Evolutionary conservation across 2,797 vertebrate genomes (phyloP).

Genomic region (Clarias pachynema): DNA sequence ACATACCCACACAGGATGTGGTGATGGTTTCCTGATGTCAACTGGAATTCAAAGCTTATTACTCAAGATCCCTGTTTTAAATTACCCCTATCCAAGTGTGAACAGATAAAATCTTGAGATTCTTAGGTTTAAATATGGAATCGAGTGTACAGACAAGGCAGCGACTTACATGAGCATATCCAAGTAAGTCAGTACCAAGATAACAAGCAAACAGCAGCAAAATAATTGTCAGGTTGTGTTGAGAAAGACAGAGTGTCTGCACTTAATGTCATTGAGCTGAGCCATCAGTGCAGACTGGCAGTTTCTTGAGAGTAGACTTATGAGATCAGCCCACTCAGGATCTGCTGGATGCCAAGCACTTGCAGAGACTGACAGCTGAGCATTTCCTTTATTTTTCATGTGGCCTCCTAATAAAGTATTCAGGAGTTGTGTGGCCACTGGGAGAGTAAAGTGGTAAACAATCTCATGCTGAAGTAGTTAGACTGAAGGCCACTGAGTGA

Average conservation of each 20-base stretch:
- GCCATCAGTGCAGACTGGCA: slow-evolving; percentile 1
- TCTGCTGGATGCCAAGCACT: slow-evolving; percentile 55
- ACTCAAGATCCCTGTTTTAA: slow-evolving; percentile 50
- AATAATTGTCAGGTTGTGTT: slow-evolving; percentile 64
- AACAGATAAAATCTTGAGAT: slow-evolving; percentile 31
- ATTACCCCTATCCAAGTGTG: slow-evolving; percentile 37
- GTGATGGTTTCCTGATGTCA: slow-evolving; percentile 55
- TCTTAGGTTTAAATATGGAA: slow-evolving; percentile 28
- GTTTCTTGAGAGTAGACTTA: slow-evolving; percentile 51
- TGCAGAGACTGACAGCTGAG: slow-evolving; percentile 68
- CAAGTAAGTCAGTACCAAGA: slow-evolving; percentile 55
- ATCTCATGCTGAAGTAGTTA: slow-evolving; percentile 54
- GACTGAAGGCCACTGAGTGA: slow-evolving; percentile 9
- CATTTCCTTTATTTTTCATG: slow-evolving; percentile 36
- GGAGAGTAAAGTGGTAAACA: slow-evolving; percentile 57
- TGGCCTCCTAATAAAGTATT: slow-evolving; percentile 60
- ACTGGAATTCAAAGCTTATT: slow-evolving; percentile 57
- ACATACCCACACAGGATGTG: slow-evolving; percentile 45
- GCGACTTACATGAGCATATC: slow-evolving; percentile 30
- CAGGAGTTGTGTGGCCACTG: slow-evolving; percentile 65
- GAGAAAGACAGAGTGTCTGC: slow-evolving; percentile 73
- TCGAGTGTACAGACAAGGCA: slow-evolving; percentile 19
- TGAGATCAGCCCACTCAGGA: slow-evolving; percentile 80
- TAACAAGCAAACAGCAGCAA: slow-evolving; percentile 66
- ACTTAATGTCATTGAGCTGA: slow-evolving; percentile 71